phyloP scores from a whole-genome alignment of 2,797 vertebrate species.

The Acipenser oxyrinchus region DNA sequence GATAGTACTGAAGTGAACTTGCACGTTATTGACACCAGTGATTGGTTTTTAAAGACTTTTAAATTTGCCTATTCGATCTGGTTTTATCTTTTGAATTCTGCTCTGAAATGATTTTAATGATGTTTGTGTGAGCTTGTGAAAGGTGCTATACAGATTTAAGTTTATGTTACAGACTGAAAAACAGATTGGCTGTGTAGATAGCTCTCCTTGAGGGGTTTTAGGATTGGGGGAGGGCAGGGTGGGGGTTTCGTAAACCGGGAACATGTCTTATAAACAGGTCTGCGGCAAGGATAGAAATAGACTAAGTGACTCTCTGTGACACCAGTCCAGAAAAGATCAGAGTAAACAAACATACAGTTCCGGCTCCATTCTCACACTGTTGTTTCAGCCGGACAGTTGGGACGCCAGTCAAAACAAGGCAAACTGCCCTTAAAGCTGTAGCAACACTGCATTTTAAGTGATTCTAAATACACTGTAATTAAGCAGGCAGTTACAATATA shows the following conservation, averaged over 20 bases:
- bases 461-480: constrained; percentile 14
- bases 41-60: no score
- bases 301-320: constrained; percentile 9
- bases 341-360: constrained; percentile 24
- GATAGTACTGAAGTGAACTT: not conserved
- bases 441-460: not conserved
- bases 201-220: constrained; percentile 17
- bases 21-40: no score
- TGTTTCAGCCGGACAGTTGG: constrained; percentile 10
- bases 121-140: no score
- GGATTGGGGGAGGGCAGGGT: constrained; percentile 15
- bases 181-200: constrained; percentile 15
- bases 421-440: constrained; percentile 10
- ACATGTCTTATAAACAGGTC: constrained; percentile 17
- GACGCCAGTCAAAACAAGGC: constrained; percentile 34
- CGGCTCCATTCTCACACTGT: constrained; percentile 11
- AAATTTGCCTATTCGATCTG: constrained; percentile 44
- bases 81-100: constrained; percentile 43
- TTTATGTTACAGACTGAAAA: no score
- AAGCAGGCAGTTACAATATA: not conserved
- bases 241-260: constrained; percentile 20
- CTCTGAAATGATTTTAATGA: constrained; percentile 26
- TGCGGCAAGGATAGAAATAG: constrained; percentile 7
- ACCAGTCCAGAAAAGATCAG: constrained; percentile 15
- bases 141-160: no score